Base-by-base conservation (phyloP, 2,797 vertebrate species). In the Amphiprion clarkii region DNA sequence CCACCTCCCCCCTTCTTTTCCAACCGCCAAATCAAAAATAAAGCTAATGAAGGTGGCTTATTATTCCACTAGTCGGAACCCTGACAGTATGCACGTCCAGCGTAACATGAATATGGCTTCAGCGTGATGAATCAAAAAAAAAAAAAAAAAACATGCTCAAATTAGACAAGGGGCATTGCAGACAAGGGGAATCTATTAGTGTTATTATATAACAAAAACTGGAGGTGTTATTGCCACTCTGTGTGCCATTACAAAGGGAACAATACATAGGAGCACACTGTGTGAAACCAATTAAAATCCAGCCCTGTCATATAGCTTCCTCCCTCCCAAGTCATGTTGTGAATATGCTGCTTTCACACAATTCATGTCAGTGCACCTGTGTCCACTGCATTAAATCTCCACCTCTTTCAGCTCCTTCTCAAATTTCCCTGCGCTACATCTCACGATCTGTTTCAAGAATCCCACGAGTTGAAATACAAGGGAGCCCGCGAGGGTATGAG, bases 221-320 rank as follows among this genome's bases (percentile, higher is more conserved):
- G 58, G 74, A 59, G 77, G 61, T 73, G 90, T 85, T 91, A 87
- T 86, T 87, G 85, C 82, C 79, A 84, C 81, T 82, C 81, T 90
- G 87, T 87, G 88, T 72, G 79, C 73, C 78, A 72, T 88, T 90
- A 92, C 86, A 92, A 92, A 90, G 86, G 88, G 78, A 88, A 92
- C 87, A 91, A 91, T 87, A 81, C 91, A 92, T 78, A 86, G 84
- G 80, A 88, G 84, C 77, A 53, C 84, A 79, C 74, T 86, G 83
- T 86, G 89, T 78, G 84, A 92, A 92, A 92, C 86, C 90, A 93
- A 93, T 93, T 93, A 93, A 91, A 93, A 92, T 89, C 83, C 78
- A 89, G 86, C 85, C 74, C 61, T 70, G 85, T 92, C 91, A 89
- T 89, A 90, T 88, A 87, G 85, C 83, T 60, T 82, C 85, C 84